A percentile compares a stretch with the other conserved stretches of the same genome.
phyloP scores from a whole-genome alignment of 2,888 invertebrate species.

The Epistrophe eligans region DNA sequence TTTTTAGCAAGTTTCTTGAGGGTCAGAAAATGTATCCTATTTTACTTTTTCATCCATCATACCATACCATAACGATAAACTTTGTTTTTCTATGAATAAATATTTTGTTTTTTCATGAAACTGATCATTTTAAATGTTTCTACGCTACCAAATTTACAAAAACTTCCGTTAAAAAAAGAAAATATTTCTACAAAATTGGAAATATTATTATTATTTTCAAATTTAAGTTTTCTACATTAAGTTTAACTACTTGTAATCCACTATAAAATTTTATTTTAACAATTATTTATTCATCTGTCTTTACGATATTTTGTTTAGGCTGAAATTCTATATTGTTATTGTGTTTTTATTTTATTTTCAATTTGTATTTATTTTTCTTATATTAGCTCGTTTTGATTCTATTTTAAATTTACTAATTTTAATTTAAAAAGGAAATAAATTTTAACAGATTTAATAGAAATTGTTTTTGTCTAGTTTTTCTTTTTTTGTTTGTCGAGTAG shows the following conservation, averaged over 20 bases:
- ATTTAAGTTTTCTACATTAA: slow-evolving; percentile 69
- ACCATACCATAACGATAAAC: no score
- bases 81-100: no score
- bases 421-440: slow-evolving; percentile 29
- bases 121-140: background rate
- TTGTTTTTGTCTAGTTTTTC: slow-evolving; percentile 44
- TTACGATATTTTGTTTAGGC: slow-evolving; percentile 53
- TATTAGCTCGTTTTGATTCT: slow-evolving; percentile 72
- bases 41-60: no score
- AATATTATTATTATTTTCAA: slow-evolving; percentile 50
- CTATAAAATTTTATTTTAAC: slow-evolving; percentile 64
- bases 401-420: slow-evolving; percentile 65
- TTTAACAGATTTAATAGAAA: slow-evolving; percentile 29
- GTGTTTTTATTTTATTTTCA: slow-evolving; percentile 19
- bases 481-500: slow-evolving; percentile 45
- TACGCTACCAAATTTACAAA: slow-evolving; percentile 38
- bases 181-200: slow-evolving; percentile 42
- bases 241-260: slow-evolving; percentile 70
- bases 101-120: no score
- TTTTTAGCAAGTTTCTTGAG: no score
- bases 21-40: no score
- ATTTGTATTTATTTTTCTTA: slow-evolving; percentile 52
- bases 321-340: slow-evolving; percentile 57
- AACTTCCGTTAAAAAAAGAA: background rate
- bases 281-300: slow-evolving; percentile 47